phyloP scores from a whole-genome alignment of 2,113 vertebrate species.

The Paratilapia polleni region DNA sequence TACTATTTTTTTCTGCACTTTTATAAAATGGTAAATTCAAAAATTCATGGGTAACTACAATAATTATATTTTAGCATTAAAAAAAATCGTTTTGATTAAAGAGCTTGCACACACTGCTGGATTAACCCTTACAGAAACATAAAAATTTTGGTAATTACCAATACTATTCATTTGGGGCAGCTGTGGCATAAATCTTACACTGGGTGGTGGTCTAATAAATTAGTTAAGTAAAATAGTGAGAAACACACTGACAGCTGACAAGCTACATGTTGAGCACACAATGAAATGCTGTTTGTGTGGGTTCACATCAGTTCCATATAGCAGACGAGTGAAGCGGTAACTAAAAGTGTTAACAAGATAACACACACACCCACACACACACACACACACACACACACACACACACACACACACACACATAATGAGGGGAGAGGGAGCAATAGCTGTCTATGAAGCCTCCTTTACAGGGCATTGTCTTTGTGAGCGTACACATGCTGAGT shows the following conservation, averaged over 20 bases:
- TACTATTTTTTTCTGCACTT: no score
- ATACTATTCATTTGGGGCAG: no score
- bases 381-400: background rate
- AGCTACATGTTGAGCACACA: background rate
- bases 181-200: no score
- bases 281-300: background rate
- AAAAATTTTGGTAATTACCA: no score
- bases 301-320: background rate
- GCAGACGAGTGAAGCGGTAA: conserved; percentile 33
- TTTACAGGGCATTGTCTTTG: background rate
- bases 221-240: background rate
- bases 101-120: no score
- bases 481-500: conserved; percentile 16
- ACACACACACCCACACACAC: background rate
- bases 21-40: no score
- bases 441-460: background rate
- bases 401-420: background rate
- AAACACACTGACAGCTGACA: background rate
- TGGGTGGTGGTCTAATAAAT: no score
- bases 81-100: no score
- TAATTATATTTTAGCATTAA: no score
- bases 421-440: background rate
- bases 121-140: no score
- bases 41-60: no score
- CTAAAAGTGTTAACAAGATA: conserved; percentile 21